Conservation (phyloP, 1,140 invertebrate genomes). For the Aplysia californica region DNA sequence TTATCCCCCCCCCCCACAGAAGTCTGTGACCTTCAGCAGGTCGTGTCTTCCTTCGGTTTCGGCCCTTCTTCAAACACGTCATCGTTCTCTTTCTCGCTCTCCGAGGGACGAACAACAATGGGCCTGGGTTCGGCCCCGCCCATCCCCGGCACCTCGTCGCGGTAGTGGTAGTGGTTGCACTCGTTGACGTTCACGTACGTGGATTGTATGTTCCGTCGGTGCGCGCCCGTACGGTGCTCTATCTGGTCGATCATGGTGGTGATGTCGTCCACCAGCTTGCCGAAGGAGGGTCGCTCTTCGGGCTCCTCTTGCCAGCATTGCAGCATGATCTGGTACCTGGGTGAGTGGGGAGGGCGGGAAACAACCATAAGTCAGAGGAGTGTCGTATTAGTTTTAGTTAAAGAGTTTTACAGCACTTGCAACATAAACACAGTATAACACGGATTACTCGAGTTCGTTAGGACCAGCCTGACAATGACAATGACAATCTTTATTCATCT, state of each 20-base stretch:
- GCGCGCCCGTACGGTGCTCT: constrained; percentile 42
- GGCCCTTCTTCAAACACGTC: constrained; percentile 7
- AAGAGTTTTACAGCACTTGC: not conserved
- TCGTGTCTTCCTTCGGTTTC: too few species aligned
- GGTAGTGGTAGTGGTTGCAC: constrained; percentile 49
- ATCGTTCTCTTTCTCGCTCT: not conserved
- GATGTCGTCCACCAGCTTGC: constrained; percentile 78
- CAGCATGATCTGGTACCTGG: constrained; percentile 84
- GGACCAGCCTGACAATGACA: too few species aligned
- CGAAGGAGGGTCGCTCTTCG: constrained; percentile 80
- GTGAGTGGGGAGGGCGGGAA: constrained; percentile 32
- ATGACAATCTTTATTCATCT: too few species aligned
- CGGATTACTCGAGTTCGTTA: too few species aligned
- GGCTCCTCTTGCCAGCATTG: constrained; percentile 88
- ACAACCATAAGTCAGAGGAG: not conserved
- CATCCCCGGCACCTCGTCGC: constrained; percentile 30
- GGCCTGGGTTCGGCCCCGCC: not conserved
- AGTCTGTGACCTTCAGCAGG: too few species aligned
- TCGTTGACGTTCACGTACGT: constrained; percentile 50
- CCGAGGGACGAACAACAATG: not conserved
- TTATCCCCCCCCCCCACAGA: too few species aligned
- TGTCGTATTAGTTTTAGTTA: not conserved
- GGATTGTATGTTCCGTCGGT: constrained; percentile 41
- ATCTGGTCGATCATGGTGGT: constrained; percentile 72
- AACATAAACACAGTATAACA: too few species aligned